A percentile compares a stretch with the other conserved stretches of the same genome.
Evolutionary conservation across 2,888 invertebrate genomes (phyloP).

Genomic region (Philereme transversata): DNA sequence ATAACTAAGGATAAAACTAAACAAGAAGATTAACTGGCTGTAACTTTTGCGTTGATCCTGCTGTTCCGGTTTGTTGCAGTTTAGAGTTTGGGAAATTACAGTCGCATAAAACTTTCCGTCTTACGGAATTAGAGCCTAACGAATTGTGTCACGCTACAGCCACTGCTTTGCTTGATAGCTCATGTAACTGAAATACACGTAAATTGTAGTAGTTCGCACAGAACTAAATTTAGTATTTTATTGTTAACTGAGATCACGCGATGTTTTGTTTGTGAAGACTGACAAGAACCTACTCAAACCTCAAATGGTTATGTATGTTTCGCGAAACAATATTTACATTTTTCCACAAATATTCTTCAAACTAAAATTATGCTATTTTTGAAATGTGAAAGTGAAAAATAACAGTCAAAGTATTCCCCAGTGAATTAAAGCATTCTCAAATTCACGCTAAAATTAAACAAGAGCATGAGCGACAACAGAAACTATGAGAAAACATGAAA

Average conservation of each 20-base stretch:
- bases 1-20: background rate
- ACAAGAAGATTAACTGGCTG: slow-evolving; percentile 8
- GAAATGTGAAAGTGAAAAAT: too few species aligned
- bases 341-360: too few species aligned
- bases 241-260: too few species aligned
- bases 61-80: slow-evolving; percentile 24
- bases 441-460: slow-evolving; percentile 33
- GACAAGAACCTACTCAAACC: too few species aligned
- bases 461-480: slow-evolving; percentile 36
- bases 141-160: slow-evolving; percentile 18
- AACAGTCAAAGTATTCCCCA: too few species aligned
- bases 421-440: slow-evolving; percentile 17
- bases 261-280: too few species aligned
- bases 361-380: too few species aligned
- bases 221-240: too few species aligned
- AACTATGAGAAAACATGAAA: slow-evolving; percentile 44
- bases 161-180: slow-evolving; percentile 10
- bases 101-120: slow-evolving; percentile 21
- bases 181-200: background rate
- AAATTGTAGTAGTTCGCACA: background rate
- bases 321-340: too few species aligned
- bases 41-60: slow-evolving; percentile 26
- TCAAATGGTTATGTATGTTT: too few species aligned
- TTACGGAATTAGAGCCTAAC: slow-evolving; percentile 26
- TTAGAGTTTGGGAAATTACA: slow-evolving; percentile 24